Base-by-base conservation (phyloP, 1,140 invertebrate genomes). In the Telenomus remus region DNA sequence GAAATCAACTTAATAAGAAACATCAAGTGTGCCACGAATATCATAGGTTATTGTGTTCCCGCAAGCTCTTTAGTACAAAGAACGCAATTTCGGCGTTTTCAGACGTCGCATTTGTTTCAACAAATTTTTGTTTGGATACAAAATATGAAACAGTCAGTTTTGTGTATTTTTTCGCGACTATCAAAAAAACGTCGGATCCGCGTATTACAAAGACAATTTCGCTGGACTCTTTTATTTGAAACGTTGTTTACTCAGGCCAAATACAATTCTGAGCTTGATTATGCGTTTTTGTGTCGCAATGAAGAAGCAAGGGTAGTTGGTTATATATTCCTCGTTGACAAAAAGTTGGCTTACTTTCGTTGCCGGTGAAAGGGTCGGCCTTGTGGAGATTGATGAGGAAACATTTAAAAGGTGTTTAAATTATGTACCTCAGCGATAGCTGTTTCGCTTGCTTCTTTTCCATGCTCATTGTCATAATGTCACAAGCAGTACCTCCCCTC, bases 391-490 rank as follows among this genome's bases (percentile, higher is more conserved):
- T 71, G 66, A 76, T 65, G 71, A 74, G 70, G 59, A 66, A 75
- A 72, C 66, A 79, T 56, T 69, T 9, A 15, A 70, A 64, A 78
- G 78, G 79, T 82, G 79, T 85, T 83, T 85, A 84, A 85, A 85
- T 85, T 84, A 85, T 84, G 80, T 80, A 83, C 84, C 81, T 85
- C 78, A 76, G 79, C 76, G 80, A 85, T 82, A 83, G 81, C 82
- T 81, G 80, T 81, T 82, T 79, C 83, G 78, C 75, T 84, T 78
- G 80, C 80, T 84, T 84, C 83, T 85, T 85, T 84, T 79, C 79
- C 80, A 79, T 79, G 78, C 75, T 84, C 84, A 81, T 86, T 85
- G 84, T 85, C 81, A 78, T 81, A 79, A 83, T 85, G 83, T 85
- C 83, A 84, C 82, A 82, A 80, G 49, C 83, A 85, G 81, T 80